Conservation (phyloP, 2,113 vertebrate genomes). For the Amphilophus citrinellus region DNA sequence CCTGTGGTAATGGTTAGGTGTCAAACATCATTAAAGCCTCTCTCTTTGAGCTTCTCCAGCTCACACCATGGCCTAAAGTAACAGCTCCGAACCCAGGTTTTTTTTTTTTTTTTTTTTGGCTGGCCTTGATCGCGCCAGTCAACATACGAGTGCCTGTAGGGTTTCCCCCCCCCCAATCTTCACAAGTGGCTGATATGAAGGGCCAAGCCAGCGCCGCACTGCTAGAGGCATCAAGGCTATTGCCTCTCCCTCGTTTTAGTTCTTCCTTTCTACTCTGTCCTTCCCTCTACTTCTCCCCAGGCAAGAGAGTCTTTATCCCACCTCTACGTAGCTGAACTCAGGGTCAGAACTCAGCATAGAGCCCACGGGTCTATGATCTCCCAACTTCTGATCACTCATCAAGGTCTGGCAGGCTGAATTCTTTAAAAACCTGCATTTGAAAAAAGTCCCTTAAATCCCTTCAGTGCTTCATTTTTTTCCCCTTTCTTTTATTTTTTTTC, state of each 20-base stretch:
- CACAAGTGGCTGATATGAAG: conserved; percentile 61
- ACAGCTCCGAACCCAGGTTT: conserved; percentile 18
- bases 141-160: conserved; percentile 54
- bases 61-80: conserved; percentile 17
- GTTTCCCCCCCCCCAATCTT: conserved; percentile 6
- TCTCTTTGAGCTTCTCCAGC: conserved; percentile 4
- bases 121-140: conserved; percentile 40
- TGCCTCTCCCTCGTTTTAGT: conserved; percentile 35
- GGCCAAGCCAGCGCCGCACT: conserved; percentile 14
- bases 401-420: conserved; percentile 47
- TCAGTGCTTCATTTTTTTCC: background rate
- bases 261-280: conserved; percentile 26
- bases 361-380: conserved; percentile 57
- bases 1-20: conserved; percentile 38
- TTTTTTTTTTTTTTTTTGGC: conserved; percentile 16
- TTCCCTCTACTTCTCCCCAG: conserved; percentile 47
- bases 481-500: background rate
- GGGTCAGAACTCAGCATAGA: conserved; percentile 58
- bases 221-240: conserved; percentile 62
- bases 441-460: conserved; percentile 47
- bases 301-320: conserved; percentile 61
- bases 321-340: conserved; percentile 51
- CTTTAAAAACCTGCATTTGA: conserved; percentile 37
- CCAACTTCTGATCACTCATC: conserved; percentile 70
- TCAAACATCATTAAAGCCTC: conserved; percentile 41